Evolutionary conservation across 53 echinoderm and acorn worm genomes (phyloP).

Genomic region (Antedon mediterranea): DNA sequence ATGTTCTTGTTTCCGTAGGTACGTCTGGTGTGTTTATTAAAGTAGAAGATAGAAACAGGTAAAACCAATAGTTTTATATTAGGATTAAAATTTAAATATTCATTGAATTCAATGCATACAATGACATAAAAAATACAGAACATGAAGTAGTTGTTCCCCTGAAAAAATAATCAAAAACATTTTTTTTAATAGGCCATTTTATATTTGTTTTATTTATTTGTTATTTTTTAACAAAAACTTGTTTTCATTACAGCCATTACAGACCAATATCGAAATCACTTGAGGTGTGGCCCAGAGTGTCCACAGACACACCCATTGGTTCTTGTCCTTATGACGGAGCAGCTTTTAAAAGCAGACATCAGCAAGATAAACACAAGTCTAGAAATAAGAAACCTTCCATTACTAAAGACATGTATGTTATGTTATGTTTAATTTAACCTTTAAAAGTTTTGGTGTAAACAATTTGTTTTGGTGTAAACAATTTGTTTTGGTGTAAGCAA

Average conservation of each 20-base stretch:
- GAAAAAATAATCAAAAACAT: too few relatives aligned
- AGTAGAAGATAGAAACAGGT: conserved; percentile 64
- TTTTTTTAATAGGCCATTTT: too few relatives aligned
- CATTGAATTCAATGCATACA: too few relatives aligned
- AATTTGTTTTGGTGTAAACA: too few relatives aligned
- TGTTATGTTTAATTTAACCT: too few relatives aligned
- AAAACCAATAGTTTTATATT: background rate
- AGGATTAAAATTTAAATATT: too few relatives aligned
- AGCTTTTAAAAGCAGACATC: background rate
- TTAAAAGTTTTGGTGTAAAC: too few relatives aligned
- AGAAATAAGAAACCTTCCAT: background rate
- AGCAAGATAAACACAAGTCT: background rate
- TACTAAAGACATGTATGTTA: background rate
- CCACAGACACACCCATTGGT: conserved; percentile 32
- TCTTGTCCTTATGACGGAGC: conserved; percentile 52
- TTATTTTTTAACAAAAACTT: background rate
- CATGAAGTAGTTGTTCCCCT: too few relatives aligned
- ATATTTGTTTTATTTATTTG: too few relatives aligned
- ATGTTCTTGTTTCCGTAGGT: background rate
- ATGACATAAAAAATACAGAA: too few relatives aligned
- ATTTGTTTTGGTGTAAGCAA: too few relatives aligned
- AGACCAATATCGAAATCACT: conserved; percentile 61
- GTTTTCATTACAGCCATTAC: conserved; percentile 38
- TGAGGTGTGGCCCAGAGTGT: conserved; percentile 43
- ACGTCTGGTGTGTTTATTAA: conserved; percentile 42